These are phyloP conservation scores for Microcebus tavaratra DNA, from an alignment of 2,113 vertebrate genomes.

Conservation along the genomic window DNA sequence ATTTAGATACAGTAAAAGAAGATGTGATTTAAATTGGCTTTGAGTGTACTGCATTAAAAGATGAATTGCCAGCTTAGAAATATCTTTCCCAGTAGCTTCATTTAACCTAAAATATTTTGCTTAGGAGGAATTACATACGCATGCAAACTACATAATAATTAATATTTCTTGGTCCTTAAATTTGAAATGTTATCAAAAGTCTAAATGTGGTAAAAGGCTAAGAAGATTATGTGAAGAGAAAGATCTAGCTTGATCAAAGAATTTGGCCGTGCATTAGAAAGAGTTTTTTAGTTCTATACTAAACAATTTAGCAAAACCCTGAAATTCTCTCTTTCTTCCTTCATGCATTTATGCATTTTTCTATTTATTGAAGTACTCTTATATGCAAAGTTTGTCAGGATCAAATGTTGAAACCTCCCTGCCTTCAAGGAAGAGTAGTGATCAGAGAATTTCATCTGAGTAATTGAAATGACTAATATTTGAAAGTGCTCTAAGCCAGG, in stretches of 20 bases:
- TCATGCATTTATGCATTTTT: constrained; percentile 38
- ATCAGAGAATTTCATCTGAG: background rate
- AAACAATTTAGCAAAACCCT: constrained; percentile 32
- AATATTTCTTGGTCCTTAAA: background rate
- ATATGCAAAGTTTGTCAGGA: background rate
- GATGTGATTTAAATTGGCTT: constrained; percentile 69
- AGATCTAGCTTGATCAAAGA: constrained; percentile 28
- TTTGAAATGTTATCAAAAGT: constrained; percentile 57
- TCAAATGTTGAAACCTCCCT: background rate
- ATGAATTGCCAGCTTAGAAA: constrained; percentile 63
- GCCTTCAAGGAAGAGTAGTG: background rate
- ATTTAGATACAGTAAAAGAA: constrained; percentile 48
- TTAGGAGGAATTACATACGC: constrained; percentile 56
- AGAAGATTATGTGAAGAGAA: constrained; percentile 30
- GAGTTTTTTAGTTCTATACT: background rate
- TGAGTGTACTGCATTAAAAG: constrained; percentile 48
- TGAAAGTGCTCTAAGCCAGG: background rate
- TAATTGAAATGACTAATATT: background rate
- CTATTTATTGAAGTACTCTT: background rate
- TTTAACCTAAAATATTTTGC: constrained; percentile 52
- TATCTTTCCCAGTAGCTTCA: constrained; percentile 49
- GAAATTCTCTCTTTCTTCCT: background rate
- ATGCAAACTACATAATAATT: constrained; percentile 36
- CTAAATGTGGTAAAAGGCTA: constrained; percentile 37
- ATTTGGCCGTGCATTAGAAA: background rate